Conservation (phyloP, 1,140 invertebrate genomes). For the Dryas iulia region DNA sequence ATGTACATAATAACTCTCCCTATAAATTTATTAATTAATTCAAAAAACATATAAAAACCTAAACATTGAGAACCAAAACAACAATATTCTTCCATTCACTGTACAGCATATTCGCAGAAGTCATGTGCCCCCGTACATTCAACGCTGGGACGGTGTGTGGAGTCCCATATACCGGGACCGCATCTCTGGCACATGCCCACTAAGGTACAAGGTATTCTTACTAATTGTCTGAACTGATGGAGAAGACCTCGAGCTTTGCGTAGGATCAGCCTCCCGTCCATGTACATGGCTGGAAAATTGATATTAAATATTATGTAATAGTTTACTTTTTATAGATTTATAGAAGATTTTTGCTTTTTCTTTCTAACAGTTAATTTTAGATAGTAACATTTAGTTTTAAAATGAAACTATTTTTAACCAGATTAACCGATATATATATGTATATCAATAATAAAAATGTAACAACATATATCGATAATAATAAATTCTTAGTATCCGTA, state of each 20-base stretch:
- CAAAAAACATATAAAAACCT: too few relatives aligned
- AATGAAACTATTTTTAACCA: too few relatives aligned
- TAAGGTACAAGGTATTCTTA: slow-evolving; percentile 93
- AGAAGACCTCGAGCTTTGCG: slow-evolving; percentile 95
- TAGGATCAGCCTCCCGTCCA: slow-evolving; percentile 94
- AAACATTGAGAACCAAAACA: too few relatives aligned
- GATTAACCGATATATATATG: too few relatives aligned
- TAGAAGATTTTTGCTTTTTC: background rate
- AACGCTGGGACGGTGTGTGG: slow-evolving; percentile 89
- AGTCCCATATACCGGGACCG: slow-evolving; percentile 96
- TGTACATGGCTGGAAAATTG: slow-evolving; percentile 90
- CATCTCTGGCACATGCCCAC: slow-evolving; percentile 92
- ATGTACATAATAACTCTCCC: too few relatives aligned
- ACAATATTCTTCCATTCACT: slow-evolving; percentile 38
- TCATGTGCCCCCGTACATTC: slow-evolving; percentile 75
- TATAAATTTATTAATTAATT: too few relatives aligned
- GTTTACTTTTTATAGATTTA: too few relatives aligned
- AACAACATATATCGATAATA: too few relatives aligned
- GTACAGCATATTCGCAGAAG: slow-evolving; percentile 60
- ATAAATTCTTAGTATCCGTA: too few relatives aligned
- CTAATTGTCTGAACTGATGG: slow-evolving; percentile 92
- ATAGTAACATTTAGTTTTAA: too few relatives aligned
- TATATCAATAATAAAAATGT: too few relatives aligned
- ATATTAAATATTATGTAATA: background rate
- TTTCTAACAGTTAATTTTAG: too few relatives aligned